Conservation (phyloP, 2,888 invertebrate genomes). For the Itoplectis maculator region DNA sequence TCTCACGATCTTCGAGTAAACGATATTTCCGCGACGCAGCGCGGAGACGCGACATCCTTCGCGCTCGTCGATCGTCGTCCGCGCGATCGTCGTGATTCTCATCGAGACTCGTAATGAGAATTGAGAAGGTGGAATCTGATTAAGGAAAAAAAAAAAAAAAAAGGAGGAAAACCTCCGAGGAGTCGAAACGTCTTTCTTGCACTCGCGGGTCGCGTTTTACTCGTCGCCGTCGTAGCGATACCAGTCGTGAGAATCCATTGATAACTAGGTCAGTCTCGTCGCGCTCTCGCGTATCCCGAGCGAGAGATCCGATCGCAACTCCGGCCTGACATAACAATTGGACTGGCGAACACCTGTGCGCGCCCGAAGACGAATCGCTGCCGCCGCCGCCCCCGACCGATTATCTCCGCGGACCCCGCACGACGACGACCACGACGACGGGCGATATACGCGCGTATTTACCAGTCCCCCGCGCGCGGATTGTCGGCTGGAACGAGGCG, state of each 20-base stretch:
- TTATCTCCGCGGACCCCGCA: not conserved
- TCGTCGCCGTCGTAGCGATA: constrained; percentile 51
- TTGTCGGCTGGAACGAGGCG: constrained; percentile 49
- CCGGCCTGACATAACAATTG: constrained; percentile 54
- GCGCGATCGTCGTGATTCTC: not conserved
- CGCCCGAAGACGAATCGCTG: constrained; percentile 26
- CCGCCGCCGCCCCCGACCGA: constrained; percentile 16
- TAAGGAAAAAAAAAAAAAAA: too few species aligned
- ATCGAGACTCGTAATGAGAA: constrained; percentile 12
- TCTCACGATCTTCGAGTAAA: constrained; percentile 62
- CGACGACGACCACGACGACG: constrained; percentile 32
- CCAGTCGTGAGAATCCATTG: constrained; percentile 70
- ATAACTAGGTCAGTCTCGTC: constrained; percentile 75
- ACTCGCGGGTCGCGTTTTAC: constrained; percentile 62
- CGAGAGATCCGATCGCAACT: constrained; percentile 40
- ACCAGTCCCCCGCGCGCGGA: constrained; percentile 53
- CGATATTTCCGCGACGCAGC: constrained; percentile 51
- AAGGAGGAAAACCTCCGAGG: constrained; percentile 61
- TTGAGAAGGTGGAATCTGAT: not conserved
- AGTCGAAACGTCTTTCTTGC: constrained; percentile 67
- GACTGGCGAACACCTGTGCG: constrained; percentile 21
- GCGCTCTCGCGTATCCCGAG: constrained; percentile 41
- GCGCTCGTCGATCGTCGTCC: constrained; percentile 41
- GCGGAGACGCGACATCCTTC: constrained; percentile 56
- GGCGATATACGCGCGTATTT: constrained; percentile 67